Evolutionary conservation across 2,113 vertebrate genomes (phyloP).

Genomic region (Rhegmatorhina hoffmannsi): DNA sequence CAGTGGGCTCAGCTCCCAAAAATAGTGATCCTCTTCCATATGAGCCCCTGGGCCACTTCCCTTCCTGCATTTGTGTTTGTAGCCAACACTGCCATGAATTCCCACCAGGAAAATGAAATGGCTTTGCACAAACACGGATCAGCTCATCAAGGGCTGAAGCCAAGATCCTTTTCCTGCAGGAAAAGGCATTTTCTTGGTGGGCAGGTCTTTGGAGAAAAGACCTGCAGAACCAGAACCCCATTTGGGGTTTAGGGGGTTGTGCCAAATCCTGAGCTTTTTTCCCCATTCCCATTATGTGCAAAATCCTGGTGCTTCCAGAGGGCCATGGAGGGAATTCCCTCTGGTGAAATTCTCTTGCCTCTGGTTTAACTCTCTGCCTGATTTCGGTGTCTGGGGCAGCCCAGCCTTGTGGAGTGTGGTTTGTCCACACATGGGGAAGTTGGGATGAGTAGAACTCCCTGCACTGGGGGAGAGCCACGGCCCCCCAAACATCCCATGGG

Average conservation of each 20-base stretch:
- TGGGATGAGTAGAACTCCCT: not conserved
- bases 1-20: not conserved
- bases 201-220: not conserved
- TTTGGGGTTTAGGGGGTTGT: not conserved
- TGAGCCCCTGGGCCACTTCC: not conserved
- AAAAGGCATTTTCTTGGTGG: not conserved
- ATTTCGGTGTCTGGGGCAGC: fast-evolving
- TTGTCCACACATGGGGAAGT: fast-evolving
- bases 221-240: not conserved
- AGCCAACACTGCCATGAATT: fast-evolving
- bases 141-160: not conserved
- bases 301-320: fast-evolving
- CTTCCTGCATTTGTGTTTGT: not conserved
- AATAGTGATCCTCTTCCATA: fast-evolving
- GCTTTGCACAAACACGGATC: not conserved
- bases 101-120: fast-evolving
- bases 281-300: fast-evolving
- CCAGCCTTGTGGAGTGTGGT: fast-evolving
- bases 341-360: not conserved
- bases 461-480: fast-evolving
- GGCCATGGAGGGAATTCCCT: not conserved
- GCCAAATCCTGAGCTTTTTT: not conserved
- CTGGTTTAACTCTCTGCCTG: fast-evolving
- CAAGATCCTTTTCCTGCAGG: not conserved
- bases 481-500: fast-evolving